Conservation (phyloP, 2,113 vertebrate species). For the Alosa alosa region DNA sequence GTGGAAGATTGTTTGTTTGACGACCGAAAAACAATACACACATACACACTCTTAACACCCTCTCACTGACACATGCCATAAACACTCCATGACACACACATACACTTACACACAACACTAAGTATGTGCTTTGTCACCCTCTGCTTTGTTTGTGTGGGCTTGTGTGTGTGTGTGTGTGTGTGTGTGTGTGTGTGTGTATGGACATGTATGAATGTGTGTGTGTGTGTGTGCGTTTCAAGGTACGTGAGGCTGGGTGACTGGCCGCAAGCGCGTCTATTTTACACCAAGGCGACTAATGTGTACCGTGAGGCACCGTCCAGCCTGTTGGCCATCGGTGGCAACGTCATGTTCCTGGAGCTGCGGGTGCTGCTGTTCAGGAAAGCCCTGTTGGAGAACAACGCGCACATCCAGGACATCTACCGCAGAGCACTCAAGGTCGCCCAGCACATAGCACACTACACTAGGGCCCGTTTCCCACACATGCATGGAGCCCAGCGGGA, state of each 20-base stretch:
- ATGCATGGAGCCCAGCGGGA: no score
- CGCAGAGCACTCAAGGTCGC: neutral
- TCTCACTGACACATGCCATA: no score
- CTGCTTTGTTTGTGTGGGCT: neutral
- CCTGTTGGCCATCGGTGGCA: slow-evolving; percentile 24
- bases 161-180: neutral
- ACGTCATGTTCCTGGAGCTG: slow-evolving; percentile 29
- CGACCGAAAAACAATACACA: no score
- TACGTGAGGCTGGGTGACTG: slow-evolving; percentile 28
- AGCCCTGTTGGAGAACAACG: slow-evolving; percentile 8
- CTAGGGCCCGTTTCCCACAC: no score
- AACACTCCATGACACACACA: neutral
- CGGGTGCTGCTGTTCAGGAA: slow-evolving; percentile 28
- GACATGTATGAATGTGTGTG: neutral
- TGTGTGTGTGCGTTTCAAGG: slow-evolving; percentile 20
- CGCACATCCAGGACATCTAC: neutral
- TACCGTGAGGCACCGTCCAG: neutral
- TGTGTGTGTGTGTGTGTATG: neutral
- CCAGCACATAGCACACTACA: neutral
- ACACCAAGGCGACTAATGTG: neutral
- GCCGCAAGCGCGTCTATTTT: slow-evolving; percentile 18
- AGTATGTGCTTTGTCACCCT: neutral
- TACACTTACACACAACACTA: neutral
- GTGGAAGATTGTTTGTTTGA: no score
- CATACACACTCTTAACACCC: no score